phyloP scores from a whole-genome alignment of 2,113 vertebrate species.

The Oophaga pumilio region DNA sequence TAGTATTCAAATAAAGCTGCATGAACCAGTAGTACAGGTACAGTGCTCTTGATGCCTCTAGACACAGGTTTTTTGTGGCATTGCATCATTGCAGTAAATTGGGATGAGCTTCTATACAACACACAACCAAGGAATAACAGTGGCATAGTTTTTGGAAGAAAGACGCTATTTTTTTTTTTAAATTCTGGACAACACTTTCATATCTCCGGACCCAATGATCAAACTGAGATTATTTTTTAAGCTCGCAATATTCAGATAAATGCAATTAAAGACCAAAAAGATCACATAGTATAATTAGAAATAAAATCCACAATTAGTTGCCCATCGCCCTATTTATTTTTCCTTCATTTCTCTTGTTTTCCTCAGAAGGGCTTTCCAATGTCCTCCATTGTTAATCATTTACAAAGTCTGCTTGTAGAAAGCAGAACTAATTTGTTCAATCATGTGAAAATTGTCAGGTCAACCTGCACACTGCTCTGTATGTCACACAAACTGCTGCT shows the following conservation, averaged over 20 bases:
- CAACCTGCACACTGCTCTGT: neutral
- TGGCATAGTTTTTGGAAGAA: too few species aligned
- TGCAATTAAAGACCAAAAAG: neutral
- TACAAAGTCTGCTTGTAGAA: neutral
- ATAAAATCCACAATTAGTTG: neutral
- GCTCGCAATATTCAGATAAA: neutral
- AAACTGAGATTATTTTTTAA: too few species aligned
- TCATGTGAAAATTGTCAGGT: slow-evolving; percentile 13
- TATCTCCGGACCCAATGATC: too few species aligned
- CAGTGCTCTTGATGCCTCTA: too few species aligned
- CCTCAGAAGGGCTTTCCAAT: neutral
- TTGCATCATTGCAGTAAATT: too few species aligned
- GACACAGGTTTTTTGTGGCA: too few species aligned
- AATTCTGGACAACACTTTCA: too few species aligned
- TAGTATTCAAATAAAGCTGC: too few species aligned
- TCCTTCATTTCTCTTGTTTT: neutral
- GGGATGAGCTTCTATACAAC: too few species aligned
- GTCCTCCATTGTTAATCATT: neutral
- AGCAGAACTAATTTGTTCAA: neutral
- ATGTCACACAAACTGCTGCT: neutral
- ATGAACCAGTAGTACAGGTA: too few species aligned
- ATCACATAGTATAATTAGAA: neutral
- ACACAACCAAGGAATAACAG: too few species aligned
- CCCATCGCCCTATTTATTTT: neutral
- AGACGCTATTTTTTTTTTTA: too few species aligned